phyloP scores from a whole-genome alignment of 2,888 invertebrate genomes.

The Drosophila multiciliata region DNA sequence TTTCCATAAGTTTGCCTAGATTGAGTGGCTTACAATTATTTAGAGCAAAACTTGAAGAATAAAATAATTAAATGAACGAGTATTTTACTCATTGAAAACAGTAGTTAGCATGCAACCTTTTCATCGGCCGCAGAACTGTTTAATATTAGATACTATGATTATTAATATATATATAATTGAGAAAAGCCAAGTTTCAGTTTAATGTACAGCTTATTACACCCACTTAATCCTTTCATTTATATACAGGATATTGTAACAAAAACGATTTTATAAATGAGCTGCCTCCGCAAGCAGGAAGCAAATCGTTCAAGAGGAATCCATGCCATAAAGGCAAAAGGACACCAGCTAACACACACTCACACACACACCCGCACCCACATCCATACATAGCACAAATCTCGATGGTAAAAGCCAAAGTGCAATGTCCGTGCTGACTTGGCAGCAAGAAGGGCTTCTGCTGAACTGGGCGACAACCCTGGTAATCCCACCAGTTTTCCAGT shows the following conservation, averaged over 20 bases:
- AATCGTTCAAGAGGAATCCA: constrained; percentile 58
- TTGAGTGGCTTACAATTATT: constrained; percentile 59
- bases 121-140: not conserved
- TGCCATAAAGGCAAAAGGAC: constrained; percentile 59
- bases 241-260: constrained; percentile 25
- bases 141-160: not conserved
- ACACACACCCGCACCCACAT: not conserved
- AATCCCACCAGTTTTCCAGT: constrained; percentile 27
- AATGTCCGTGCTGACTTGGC: constrained; percentile 76
- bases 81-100: not conserved
- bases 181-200: not conserved
- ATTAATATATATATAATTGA: not conserved
- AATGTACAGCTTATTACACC: constrained; percentile 1
- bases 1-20: constrained; percentile 42
- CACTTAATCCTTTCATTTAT: not conserved
- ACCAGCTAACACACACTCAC: not conserved
- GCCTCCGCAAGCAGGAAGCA: constrained; percentile 67
- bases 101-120: not conserved
- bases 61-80: not conserved
- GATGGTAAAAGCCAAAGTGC: constrained; percentile 79
- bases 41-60: constrained; percentile 61
- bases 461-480: constrained; percentile 61
- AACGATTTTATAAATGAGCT: constrained; percentile 63
- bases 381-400: constrained; percentile 43
- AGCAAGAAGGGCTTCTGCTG: constrained; percentile 51